A percentile compares a stretch with the other conserved stretches of the same genome.
phyloP scores from a whole-genome alignment of 92 coral and sea anemone species.

The Epizoanthus illoricatus region DNA sequence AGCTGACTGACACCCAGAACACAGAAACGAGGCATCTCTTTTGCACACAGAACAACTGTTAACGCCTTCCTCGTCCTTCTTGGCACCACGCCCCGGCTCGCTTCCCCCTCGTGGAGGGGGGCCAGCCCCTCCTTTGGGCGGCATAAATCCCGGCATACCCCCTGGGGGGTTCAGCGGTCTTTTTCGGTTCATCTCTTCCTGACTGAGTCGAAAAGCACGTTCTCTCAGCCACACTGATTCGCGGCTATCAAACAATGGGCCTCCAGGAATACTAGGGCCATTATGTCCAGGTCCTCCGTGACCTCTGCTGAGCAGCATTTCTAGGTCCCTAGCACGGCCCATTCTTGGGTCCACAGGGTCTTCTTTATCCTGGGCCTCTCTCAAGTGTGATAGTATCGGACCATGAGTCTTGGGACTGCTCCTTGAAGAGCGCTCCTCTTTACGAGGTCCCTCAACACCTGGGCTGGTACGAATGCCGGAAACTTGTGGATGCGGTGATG shows the following conservation, averaged over 20 bases:
- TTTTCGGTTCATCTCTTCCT: constrained; percentile 65
- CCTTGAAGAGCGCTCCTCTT: constrained; percentile 49
- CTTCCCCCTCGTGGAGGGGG: constrained; percentile 56
- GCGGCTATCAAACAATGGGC: constrained; percentile 53
- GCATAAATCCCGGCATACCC: constrained; percentile 53
- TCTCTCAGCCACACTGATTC: constrained; percentile 83
- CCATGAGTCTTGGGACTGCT: constrained; percentile 45
- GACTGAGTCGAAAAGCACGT: constrained; percentile 58
- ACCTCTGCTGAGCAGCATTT: constrained; percentile 31
- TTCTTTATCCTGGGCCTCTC: constrained; percentile 42
- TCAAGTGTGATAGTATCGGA: constrained; percentile 29
- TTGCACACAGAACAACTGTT: constrained; percentile 86
- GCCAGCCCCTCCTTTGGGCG: constrained; percentile 62
- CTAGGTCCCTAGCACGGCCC: constrained; percentile 32
- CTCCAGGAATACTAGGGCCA: constrained; percentile 38
- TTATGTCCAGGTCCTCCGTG: constrained; percentile 27
- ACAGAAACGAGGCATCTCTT: constrained; percentile 95
- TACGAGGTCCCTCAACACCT: constrained; percentile 41
- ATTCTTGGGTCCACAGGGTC: constrained; percentile 26
- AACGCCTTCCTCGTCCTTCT: constrained; percentile 65
- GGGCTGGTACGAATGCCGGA: constrained; percentile 39
- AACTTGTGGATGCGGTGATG: constrained; percentile 38
- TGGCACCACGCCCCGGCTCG: constrained; percentile 45
- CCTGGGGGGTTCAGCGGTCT: constrained; percentile 50
- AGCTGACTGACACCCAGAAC: constrained; percentile 98